Percentiles rank a stretch among this genome's conserved stretches.
Conservation (phyloP, 2,888 invertebrate genomes). For the Clanis bilineata region DNA sequence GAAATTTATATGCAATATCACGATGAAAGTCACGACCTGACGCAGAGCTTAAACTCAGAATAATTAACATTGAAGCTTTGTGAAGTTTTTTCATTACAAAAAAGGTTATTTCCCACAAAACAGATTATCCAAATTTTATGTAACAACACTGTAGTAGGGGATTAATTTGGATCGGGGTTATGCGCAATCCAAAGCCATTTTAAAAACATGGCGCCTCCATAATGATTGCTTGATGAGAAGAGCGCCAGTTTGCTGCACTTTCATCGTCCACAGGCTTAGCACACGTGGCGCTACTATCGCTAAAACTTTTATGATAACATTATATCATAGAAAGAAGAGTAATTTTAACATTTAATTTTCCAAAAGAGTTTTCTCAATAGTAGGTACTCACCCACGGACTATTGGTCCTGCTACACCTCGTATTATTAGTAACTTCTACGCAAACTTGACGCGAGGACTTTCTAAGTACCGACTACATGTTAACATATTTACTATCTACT, state of each 20-base stretch:
- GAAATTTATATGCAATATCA: conserved; percentile 80
- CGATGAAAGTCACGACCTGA: conserved; percentile 62
- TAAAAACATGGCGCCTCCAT: conserved; percentile 78
- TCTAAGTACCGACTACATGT: conserved; percentile 37
- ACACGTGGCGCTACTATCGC: background rate
- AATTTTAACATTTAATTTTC: background rate
- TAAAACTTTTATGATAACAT: background rate
- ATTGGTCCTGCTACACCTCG: background rate
- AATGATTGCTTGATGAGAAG: conserved; percentile 76
- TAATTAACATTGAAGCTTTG: conserved; percentile 67
- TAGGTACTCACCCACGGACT: background rate
- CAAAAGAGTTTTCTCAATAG: background rate
- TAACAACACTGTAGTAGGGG: conserved; percentile 64
- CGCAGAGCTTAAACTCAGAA: conserved; percentile 55
- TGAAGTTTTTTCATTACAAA: conserved; percentile 52
- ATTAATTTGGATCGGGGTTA: conserved; percentile 71
- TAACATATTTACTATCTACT: conserved; percentile 47
- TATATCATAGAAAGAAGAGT: background rate
- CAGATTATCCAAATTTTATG: conserved; percentile 61
- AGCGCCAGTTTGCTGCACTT: conserved; percentile 56
- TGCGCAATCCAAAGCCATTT: conserved; percentile 71
- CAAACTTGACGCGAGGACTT: conserved; percentile 33
- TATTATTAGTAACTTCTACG: conserved; percentile 3
- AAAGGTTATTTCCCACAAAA: conserved; percentile 49
- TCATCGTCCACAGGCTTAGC: background rate